Base-by-base conservation (phyloP, 1,140 invertebrate species). In the Tachypleus tridentatus region DNA sequence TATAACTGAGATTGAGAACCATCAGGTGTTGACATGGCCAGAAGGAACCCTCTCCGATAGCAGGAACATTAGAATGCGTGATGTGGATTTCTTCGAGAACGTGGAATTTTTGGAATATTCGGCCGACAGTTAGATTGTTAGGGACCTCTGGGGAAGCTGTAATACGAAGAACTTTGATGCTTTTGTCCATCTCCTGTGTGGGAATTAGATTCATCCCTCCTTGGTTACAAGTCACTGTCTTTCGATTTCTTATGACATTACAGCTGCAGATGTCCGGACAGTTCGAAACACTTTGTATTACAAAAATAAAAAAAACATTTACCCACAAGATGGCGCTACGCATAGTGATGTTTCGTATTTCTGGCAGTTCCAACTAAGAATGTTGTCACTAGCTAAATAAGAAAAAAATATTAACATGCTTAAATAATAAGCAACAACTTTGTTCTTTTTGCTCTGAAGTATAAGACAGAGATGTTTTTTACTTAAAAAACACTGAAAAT, bases 31-130 rank as follows among this genome's bases (percentile, higher is more conserved):
- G 81, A 3, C 89, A 80, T 3, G 86, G 86, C 82, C 84, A 89
- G 74, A 91, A 89, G 7, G 87, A 87, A 71, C 87, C 83, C 63
- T 83, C 81, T 0, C 88, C 88, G 64, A 91, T 86, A 9, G 86
- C 86, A 1, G 88, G 87, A 4, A 91, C 77, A 71, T 86, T 86
- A 2, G 86, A 89, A 65, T 84, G 81, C 3, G 83, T 84, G 53
- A 91, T 88, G 70, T 85, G 84, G 3, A 91, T 76, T 74, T 88
- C 86, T 74, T 86, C 82, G 49, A 91, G 77, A 60, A 83, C 79
- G 56, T 77, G 77, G 73, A 88, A 87, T 62, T 82, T 78, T 10
- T 81, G 79, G 75, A 87, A 87, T 56, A 87, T 83, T 51, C 87
- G 83, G 3, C 87, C 86, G 65, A 90, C 85, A 3, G 85, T 86